Base-by-base conservation (phyloP, 2,888 invertebrate genomes). In the Odiellus spinosus region DNA sequence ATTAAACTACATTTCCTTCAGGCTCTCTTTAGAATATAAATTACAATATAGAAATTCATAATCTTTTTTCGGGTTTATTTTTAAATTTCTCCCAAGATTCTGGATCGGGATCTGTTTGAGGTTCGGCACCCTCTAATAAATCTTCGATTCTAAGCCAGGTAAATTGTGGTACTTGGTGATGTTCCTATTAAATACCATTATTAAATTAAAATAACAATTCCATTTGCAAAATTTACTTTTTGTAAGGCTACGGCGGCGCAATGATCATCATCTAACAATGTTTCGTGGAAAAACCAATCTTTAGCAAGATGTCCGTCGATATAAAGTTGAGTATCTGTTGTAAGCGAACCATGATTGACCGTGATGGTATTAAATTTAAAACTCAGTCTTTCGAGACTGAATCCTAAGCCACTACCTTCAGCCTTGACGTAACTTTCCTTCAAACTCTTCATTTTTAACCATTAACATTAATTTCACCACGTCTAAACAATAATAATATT, bases 381-480 rank as follows among this genome's bases (percentile, higher is more conserved):
- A 66, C 78, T 78, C 36, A 93, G 74, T 55, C 78, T 73, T 55
- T 75, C 70, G 40, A 95, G 71, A 59, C 83, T 77, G 53, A 81
- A 70, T 0, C 80, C 79, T 45, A 95, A 77, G 26, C 93, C 93
- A 19, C 80, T 70, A 17, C 93, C 91, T 46, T 80, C 72, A 53
- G 91, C 90, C 68, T 95, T 95, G 0, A 87, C 82, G 63, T 87
- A 90, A 62, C 88, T 82, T 65, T 95, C 93, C 67, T 95, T 95
- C 42, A 95, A 70, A 58, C 87, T 82, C 93, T 67, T 34, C n/a
- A n/a, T 12, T 12, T 12, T n/a, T 12, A 34, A 34, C 11, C 11
- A 34, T n/a, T 12, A 1, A n/a, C 11, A 58, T 43, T 59, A 59
- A 40, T 32, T 17, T 45, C 12, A 39, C 11, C 41, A 45, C n/a